Evolutionary conservation across 2,113 vertebrate species (phyloP).

Genomic region (Bubo bubo): DNA sequence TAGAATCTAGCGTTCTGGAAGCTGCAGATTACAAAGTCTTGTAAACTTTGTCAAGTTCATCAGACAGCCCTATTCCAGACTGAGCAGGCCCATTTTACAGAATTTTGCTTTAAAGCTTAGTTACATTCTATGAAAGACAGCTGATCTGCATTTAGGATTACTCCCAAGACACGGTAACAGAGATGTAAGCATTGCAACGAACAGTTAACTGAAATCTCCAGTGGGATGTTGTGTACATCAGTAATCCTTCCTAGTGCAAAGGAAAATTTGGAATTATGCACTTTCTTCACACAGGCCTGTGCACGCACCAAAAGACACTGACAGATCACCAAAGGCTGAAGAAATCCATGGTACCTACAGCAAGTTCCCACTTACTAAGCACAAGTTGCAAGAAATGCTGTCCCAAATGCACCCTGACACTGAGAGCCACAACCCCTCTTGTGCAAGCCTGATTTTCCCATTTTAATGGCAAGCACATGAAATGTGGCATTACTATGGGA

Average conservation of each 20-base stretch:
- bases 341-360: fast-evolving
- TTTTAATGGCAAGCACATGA: not conserved
- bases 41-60: not conserved
- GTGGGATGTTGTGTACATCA: fast-evolving
- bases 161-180: not conserved
- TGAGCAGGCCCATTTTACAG: not conserved
- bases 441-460: not conserved
- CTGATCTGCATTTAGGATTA: not conserved
- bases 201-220: not conserved
- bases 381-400: not conserved
- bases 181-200: fast-evolving
- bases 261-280: not conserved
- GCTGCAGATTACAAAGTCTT: not conserved
- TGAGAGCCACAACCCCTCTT: fast-evolving
- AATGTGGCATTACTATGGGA: fast-evolving
- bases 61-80: not conserved
- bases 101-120: not conserved
- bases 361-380: not conserved
- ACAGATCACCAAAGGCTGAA: not conserved
- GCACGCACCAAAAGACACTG: not conserved
- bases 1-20: not conserved
- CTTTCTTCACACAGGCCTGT: not conserved
- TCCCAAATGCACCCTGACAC: not conserved
- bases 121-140: not conserved
- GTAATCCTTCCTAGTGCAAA: not conserved